Base-by-base conservation (phyloP, 2,797 vertebrate species). In the Phalloptychus januarius region DNA sequence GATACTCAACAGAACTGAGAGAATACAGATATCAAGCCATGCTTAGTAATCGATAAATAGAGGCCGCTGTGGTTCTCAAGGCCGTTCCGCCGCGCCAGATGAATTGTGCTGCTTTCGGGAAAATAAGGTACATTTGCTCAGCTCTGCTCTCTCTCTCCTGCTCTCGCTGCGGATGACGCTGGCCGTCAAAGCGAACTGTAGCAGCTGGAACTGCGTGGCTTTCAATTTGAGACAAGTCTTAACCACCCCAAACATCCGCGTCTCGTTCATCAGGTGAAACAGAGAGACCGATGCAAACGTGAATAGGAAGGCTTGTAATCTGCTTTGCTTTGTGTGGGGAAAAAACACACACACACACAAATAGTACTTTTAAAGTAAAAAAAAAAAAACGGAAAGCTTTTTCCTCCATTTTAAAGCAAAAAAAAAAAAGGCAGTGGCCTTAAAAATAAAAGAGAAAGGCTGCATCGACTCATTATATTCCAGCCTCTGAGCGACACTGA, bases 11-110 rank as follows among this genome's bases (percentile, higher is more conserved):
- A 72, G 78, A 85, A 76, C 33, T 78, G 28, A 70, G 79, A 69
- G 80, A 88, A 90, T 63, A 90, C 79, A 92, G 83, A 91, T 84
- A 90, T 89, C 77, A 86, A 52, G 61, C 40, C 79, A 74, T 89
- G 54, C 54, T 72, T 76, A 58, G 72, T 65, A 79, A 93, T 94
- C 90, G 82, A 91, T 91, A 89, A 79, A 74, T 71, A 74, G 10
- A 81, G 56, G 79, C 84, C 45, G 74, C 74, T 76, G 33, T 73
- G 74, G 42, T 65, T 63, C 82, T 82, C 82, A 77, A 42, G 80
- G 79, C 40, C 31, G 15, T 72, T 78, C 79, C 42, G 79, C 13
- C 28, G 33, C 20, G 23, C 40, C n/a, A 69, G 78, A 74, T 79
- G 78, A 77, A 72, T 77, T 54, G 71, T 33, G 67, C 25, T 75